Conservation (phyloP, 2,113 vertebrate species). For the Heterotilapia buettikoferi region DNA sequence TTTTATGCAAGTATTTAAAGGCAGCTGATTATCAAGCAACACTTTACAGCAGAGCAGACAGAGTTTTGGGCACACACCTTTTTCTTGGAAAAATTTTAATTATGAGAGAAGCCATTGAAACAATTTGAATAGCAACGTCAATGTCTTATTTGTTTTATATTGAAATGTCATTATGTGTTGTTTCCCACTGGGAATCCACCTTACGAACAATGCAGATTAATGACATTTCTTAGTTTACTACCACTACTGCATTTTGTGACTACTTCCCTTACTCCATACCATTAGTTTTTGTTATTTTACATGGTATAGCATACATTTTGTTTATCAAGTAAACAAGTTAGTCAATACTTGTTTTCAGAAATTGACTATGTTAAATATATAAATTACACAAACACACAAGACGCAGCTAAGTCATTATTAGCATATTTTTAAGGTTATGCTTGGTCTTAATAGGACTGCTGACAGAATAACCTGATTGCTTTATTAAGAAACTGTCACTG, state of each 20-base stretch:
- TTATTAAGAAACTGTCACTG: background rate
- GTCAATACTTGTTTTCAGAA: background rate
- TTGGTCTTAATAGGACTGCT: background rate
- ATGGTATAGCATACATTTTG: background rate
- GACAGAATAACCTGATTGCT: background rate
- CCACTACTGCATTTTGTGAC: background rate
- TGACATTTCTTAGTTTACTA: background rate
- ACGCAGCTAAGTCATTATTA: background rate
- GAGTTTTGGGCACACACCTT: background rate
- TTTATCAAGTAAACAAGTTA: background rate
- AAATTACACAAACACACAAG: background rate
- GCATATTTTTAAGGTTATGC: background rate
- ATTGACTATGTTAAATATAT: background rate
- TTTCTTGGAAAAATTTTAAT: background rate
- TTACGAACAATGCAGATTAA: background rate
- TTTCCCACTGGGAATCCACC: background rate
- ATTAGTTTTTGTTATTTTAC: background rate
- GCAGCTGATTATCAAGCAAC: background rate
- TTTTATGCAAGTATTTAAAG: background rate
- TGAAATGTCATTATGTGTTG: background rate
- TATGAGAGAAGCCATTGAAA: background rate
- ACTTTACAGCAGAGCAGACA: background rate
- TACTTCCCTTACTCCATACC: background rate
- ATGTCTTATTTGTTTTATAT: background rate
- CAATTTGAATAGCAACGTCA: background rate